These are phyloP conservation scores for Tupiocoris notatus DNA, from an alignment of 2,888 invertebrate genomes.

Conservation along the genomic window DNA sequence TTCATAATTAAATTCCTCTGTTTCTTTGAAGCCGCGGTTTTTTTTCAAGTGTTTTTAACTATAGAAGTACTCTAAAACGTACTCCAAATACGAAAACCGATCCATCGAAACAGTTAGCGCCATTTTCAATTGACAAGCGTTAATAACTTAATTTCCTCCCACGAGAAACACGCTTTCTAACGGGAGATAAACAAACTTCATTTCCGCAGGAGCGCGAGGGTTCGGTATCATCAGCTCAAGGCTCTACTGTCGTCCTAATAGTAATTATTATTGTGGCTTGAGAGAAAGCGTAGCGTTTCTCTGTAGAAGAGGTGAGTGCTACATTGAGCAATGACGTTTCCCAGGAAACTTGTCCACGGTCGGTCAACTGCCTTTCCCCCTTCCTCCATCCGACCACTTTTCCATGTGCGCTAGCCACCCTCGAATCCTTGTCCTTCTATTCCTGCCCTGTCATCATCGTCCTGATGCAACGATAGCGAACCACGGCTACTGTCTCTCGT, in stretches of 20 bases:
- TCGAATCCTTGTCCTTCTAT: not conserved
- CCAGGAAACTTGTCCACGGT: not conserved
- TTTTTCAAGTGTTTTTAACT: no score
- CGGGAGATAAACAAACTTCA: conserved; percentile 36
- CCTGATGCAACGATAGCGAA: not conserved
- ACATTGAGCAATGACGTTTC: no score
- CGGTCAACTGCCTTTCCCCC: not conserved
- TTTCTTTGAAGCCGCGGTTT: no score
- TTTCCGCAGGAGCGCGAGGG: conserved; percentile 12
- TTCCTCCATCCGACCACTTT: no score
- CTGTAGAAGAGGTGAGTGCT: not conserved
- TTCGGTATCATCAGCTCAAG: not conserved
- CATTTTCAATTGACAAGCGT: conserved; percentile 24
- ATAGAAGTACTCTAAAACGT: no score
- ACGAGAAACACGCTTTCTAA: not conserved
- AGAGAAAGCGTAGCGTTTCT: not conserved
- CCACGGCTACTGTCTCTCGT: not conserved
- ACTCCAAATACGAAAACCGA: not conserved
- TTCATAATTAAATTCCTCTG: no score
- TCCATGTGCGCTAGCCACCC: not conserved
- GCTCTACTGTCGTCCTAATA: not conserved
- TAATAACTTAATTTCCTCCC: conserved; percentile 42
- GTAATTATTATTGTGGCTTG: not conserved
- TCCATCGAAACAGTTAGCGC: not conserved
- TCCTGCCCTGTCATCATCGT: not conserved